Percentiles rank a stretch among this genome's conserved stretches.
Evolutionary conservation across 2,113 vertebrate genomes (phyloP).

Genomic region (Mystacornis crossleyi): DNA sequence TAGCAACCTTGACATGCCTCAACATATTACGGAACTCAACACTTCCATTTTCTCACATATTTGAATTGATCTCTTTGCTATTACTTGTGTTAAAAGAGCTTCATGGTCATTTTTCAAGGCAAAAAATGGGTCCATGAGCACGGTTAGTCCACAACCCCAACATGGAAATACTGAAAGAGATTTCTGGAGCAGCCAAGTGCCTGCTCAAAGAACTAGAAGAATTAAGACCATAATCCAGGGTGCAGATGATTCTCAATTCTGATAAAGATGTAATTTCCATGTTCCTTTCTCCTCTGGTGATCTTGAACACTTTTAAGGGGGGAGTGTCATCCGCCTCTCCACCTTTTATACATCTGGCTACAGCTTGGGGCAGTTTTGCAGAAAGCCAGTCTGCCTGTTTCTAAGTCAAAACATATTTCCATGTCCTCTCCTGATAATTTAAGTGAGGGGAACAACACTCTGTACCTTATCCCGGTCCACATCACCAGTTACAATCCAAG

Average conservation of each 20-base stretch:
- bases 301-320: background rate
- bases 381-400: background rate
- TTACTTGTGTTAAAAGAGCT: background rate
- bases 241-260: background rate
- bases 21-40: background rate
- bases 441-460: background rate
- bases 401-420: background rate
- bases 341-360: background rate
- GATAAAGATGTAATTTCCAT: background rate
- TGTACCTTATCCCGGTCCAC: background rate
- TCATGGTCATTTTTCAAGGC: background rate
- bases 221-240: background rate
- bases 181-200: background rate
- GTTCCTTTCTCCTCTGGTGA: background rate
- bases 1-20: background rate
- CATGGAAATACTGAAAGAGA: background rate
- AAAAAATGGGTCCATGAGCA: background rate
- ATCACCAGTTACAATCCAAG: background rate
- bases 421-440: background rate
- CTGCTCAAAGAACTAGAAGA: background rate
- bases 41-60: background rate
- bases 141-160: background rate
- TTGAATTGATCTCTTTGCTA: background rate
- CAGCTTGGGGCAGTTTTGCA: background rate
- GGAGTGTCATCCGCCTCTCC: fast-evolving